Evolutionary conservation across 2,888 invertebrate genomes (phyloP), one percentile per base, ranked within the genome.

Genomic region (Rutpela maculata): DNA sequence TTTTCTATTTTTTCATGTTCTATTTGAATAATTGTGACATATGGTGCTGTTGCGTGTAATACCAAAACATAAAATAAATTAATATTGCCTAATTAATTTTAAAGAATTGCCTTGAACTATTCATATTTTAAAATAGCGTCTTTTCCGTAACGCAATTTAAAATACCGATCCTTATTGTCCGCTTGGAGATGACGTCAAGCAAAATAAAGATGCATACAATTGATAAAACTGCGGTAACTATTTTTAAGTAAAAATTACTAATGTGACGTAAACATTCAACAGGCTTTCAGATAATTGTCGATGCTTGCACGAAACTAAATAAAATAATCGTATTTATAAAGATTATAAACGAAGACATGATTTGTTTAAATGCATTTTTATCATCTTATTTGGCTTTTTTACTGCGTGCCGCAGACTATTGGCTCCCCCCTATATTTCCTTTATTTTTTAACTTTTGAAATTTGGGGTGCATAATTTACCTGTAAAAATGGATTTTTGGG

Each of bases 141-240:
- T 1, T 15, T 50, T 38, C 26, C 18, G 17, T 18, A 69, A 69
- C 12, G 0, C 38, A 11, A 12, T 69, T 35, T 26, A 9, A 35
- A 69, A 31, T 56, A 56, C n/a, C n/a, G n/a, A n/a, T 17, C 57
- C 6, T n/a, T 26, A 26, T n/a, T 62, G n/a, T 62, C 50, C 50
- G 50, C 11, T 11, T 43, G 43, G 43, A 43, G 15, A 9, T 43
- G 43, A n/a, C 50, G 6, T 50, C 19, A 22, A 59, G 18, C 11
- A 59, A 59, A 22, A 26, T 26, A 3, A 26, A 26, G 22, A 26
- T 26, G 22, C 22, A 26, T 26, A 26, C 22, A 26, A 3, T 26
- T 26, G 31, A 62, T 62, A 62, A 62, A 35, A 62, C 35, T 62
- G 62, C 62, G 62, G 31, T n/a, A n/a, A 59, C 10, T 59, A 59